Base-by-base conservation (phyloP, 2,113 vertebrate species). In the Cebus imitator region DNA sequence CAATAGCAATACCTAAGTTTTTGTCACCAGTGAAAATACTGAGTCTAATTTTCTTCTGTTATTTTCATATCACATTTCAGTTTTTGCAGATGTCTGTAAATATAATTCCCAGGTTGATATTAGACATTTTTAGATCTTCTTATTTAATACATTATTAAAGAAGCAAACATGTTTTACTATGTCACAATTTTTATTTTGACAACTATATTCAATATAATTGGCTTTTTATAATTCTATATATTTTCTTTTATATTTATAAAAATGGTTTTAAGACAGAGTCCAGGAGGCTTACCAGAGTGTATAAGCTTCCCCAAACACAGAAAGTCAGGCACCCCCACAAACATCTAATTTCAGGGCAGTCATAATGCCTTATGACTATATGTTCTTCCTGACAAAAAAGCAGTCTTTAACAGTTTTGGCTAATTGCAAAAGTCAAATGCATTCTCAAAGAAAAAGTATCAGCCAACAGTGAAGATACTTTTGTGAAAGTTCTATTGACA, bases 181-280 rank as follows among this genome's bases (percentile, higher is more conserved):
- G 17, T 43, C 21, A 43, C 0, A 82, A 52, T 37, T 76, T 57
- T 91, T 85, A 83, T 73, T 97, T 95, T 93, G 82, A 87, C 66
- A 88, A 64, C 57, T 61, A 2, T 61, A 82, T 25, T 93, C 82
- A 91, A 17, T 91, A 37, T 85, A 58, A 76, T 52, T 72, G 5
- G 32, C 45, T 85, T 4, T 75, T 64, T 82, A 25, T 55, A 84
- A 76, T 78, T 5, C 21, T 55, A 50, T 25, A 52, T 25, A 87
- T 96, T 95, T 97, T 96, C 27, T 91, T 81, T 92, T 66, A 76
- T 45, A 35, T 12, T 72, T 48, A 95, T 90, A n/a, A 64, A 91
- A 70, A 35, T 25, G 43, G 35, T 30, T 68, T 48, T 72, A 50
- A 76, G 64, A 52, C 61, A 6, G 78, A 70, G 2, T n/a, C 35